Base-by-base conservation (phyloP, 2,113 vertebrate species). In the Thunnus thynnus region DNA sequence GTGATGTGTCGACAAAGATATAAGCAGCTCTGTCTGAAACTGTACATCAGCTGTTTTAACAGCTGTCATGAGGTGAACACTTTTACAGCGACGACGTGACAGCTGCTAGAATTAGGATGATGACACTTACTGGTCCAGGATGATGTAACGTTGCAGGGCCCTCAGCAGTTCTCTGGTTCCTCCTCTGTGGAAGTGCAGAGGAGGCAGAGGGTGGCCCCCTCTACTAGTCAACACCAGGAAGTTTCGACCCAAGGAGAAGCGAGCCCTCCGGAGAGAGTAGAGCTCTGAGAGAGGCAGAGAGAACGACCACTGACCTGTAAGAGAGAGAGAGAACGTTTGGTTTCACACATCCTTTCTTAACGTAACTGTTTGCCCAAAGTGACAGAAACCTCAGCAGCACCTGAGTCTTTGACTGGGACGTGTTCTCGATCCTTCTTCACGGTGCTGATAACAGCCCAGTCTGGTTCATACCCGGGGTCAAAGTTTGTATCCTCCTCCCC, bases 371-470 rank as follows among this genome's bases (percentile, higher is more conserved):
- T 16, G 1, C 1, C 11, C 1, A 0, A 50, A 56, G 46, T 1
- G 46, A 5, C 18, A 27, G 55, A 47, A 13, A 10, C 5, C 14
- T 18, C 30, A 70, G 47, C 20, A 1, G 55, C 16, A 92, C 84
- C 91, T 57, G 94, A 94, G 13, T 91, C 87, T 74, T 48, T 88
- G 36, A 89, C 44, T 1, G 93, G 94, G n/a, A 73, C 56, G 0
- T 41, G 87, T 12, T 91, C 91, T 4, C 90, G 65, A 2, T 93
- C 92, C 77, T 95, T 96, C 76, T 95, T 95, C 90, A 98, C 96
- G 0, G 96, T 96, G 92, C 96, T 97, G 89, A 98, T 97, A 11
- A 98, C 96, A 0, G 97, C 97, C 97, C 97, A 98, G 86, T 98
- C 97, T 0, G 97, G 97, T 78, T 98, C 97, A 36, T 97, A 98